Conservation (phyloP, 1,140 invertebrate genomes). For the Steinernema khuongi region DNA sequence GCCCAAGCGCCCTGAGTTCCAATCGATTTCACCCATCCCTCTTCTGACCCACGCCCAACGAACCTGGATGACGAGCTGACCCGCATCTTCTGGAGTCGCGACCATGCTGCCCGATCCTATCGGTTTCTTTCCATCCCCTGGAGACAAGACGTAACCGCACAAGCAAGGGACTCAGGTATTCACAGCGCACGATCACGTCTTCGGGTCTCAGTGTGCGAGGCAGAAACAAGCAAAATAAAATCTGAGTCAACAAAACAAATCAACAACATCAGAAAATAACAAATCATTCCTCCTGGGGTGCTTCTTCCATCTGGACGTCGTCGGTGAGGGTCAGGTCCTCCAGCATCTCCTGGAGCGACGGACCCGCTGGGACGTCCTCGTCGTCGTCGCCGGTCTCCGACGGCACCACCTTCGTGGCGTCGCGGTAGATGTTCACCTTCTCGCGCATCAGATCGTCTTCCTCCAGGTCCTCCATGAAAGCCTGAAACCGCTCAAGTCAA, state of each 20-base stretch:
- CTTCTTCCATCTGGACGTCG: slow-evolving; percentile 40
- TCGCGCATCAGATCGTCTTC: slow-evolving; percentile 81
- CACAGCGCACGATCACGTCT: neutral
- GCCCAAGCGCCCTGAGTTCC: neutral
- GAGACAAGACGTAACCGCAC: neutral
- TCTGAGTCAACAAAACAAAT: too few species aligned
- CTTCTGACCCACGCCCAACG: too few species aligned
- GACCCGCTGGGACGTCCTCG: slow-evolving; percentile 71
- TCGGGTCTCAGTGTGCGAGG: neutral
- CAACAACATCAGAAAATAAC: neutral
- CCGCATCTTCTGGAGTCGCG: slow-evolving; percentile 6
- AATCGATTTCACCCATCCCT: neutral
- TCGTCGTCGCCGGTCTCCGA: slow-evolving; percentile 63
- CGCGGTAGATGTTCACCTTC: slow-evolving; percentile 88
- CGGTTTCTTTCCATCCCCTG: neutral
- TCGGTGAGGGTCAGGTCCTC: slow-evolving; percentile 71
- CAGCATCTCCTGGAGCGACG: slow-evolving; percentile 89
- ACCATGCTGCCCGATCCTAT: neutral
- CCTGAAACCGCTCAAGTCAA: slow-evolving; percentile 33
- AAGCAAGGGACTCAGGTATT: neutral
- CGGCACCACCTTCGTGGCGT: slow-evolving; percentile 47
- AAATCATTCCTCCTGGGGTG: slow-evolving; percentile 49
- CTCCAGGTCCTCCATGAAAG: slow-evolving; percentile 90
- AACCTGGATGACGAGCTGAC: slow-evolving; percentile 11
- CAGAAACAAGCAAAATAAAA: neutral